Base-by-base conservation (phyloP, 1,140 invertebrate genomes). In the Aphidius gifuensis region DNA sequence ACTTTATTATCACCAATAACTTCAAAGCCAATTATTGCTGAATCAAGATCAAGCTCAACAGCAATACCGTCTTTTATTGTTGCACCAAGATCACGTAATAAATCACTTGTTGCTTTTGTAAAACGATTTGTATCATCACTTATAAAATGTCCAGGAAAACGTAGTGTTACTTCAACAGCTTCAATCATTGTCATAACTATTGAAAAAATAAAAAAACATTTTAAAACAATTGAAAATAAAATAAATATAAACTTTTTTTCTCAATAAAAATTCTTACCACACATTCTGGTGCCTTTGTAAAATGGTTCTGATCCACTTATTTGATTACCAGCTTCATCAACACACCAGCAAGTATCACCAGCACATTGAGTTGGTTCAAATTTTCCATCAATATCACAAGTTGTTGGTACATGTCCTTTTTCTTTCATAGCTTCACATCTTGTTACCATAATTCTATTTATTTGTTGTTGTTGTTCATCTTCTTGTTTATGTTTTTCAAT, bases 321-420 rank as follows among this genome's bases (percentile, higher is more conserved):
- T 66, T 90, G 88, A 77, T 92, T 92, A 8, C 92, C 92, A 1
- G 90, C 90, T 63, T 91, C 90, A 75, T 94, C 91, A 4, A 93
- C 91, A 75, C 92, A 94, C 91, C 91, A 93, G 74, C 92, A 94
- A 38, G 83, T 84, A 2, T 85, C 85, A 2, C 85, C 84, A 42
- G 86, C 86, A 69, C 91, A 93, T 70, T 93, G 91, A 0, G 84
- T 87, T 0, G 91, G 85, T 3, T 86, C 80, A 72, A 92, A 93
- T 67, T 85, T 83, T 3, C 91, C 90, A 45, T 83, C 74, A 45
- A 78, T 79, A 68, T 90, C 88, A 68, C 89, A 90, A 58, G 81
- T 82, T 0, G 85, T 82, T 3, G 83, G 76, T 9, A 85, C 85
- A 4, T 82, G 80, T 32, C 83, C 83, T 5, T 80, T 80, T n/a